Evolutionary conservation across 2,888 invertebrate species (phyloP).

Genomic region (Drosophila merina): DNA sequence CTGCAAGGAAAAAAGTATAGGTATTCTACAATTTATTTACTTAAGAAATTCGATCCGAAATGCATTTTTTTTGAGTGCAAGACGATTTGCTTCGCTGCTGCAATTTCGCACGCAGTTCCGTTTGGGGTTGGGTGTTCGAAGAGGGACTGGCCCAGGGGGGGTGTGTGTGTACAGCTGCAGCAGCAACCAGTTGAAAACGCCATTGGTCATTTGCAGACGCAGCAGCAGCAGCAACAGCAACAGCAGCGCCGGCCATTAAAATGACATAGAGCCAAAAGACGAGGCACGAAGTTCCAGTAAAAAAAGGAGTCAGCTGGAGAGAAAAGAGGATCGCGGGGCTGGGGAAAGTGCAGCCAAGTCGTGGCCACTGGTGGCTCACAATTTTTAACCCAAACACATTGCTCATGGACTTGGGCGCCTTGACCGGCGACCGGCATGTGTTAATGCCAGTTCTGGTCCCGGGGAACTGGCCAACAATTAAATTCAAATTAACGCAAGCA

Average conservation of each 20-base stretch:
- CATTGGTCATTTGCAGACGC: conserved; percentile 70
- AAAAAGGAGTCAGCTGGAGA: conserved; percentile 36
- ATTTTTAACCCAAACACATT: conserved; percentile 72
- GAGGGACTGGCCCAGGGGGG: conserved; percentile 23
- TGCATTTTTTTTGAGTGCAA: conserved; percentile 4
- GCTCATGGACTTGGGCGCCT: conserved; percentile 34
- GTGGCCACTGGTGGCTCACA: conserved; percentile 53
- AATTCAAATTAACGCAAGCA: conserved; percentile 83
- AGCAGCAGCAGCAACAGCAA: conserved; percentile 30
- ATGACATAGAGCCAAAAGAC: conserved; percentile 68
- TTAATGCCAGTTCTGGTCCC: conserved; percentile 48
- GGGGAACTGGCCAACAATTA: conserved; percentile 74
- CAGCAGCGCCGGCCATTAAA: conserved; percentile 76
- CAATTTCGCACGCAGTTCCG: conserved; percentile 70
- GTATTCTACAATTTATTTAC: too few relatives aligned
- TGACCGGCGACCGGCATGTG: conserved; percentile 49
- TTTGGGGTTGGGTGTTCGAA: conserved; percentile 8
- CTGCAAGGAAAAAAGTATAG: neutral
- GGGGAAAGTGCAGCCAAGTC: conserved; percentile 36
- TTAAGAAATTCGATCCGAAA: too few relatives aligned
- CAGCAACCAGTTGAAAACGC: conserved; percentile 70
- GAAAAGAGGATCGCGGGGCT: conserved; percentile 15
- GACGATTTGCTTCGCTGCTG: conserved; percentile 50
- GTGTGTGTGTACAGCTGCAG: conserved; percentile 60
- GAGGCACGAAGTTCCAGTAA: conserved; percentile 54